Evolutionary conservation across 2,888 invertebrate species (phyloP), one percentile per base, ranked within the genome.

Genomic region (Xylota segnis): DNA sequence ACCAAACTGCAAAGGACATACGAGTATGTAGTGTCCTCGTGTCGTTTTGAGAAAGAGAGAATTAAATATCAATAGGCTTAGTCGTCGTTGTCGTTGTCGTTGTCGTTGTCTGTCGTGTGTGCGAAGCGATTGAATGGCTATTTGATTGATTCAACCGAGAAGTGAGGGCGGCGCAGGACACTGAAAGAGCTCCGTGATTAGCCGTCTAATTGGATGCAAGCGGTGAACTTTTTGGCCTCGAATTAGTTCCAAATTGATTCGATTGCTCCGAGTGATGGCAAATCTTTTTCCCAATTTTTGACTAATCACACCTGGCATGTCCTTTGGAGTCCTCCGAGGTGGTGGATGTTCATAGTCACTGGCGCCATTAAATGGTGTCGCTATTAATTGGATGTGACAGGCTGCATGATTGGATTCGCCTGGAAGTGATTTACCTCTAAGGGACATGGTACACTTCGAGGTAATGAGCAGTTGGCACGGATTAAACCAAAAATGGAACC

Each of bases 191-290:
- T 70, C 16, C 61, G 45, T 77, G 61, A 83, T 77, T 77, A 66
- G 61, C 72, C 56, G n/a, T 37, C 66, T 61, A 83, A 77, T 72
- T 77, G 77, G 56, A 56, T 16, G 50, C 68, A 65, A 66, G 61
- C 54, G 72, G 74, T 40, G 9, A 45, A 40, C 37, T 74, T 74
- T 40, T 70, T 72, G 56, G 58, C 52, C 68, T 56, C 37, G 74
- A 78, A 78, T 83, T 83, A 74, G 43, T 29, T 29, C 43, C 14
- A 70, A 84, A 70, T 83, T 74, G 63, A 78, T 52, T 75, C 75
- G 74, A 79, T 79, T 74, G 70, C 40, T 23, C n/a, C n/a, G 52
- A 76, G 27, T 50, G 52, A 43, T 71, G 71, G 27, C 18, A 34
- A 61, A 59, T 65, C 32, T 16, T 45, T 6, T 45, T 16, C 9